These are phyloP conservation scores for Drosophila sproati DNA, from an alignment of 1,140 invertebrate species.

Conservation along the genomic window DNA sequence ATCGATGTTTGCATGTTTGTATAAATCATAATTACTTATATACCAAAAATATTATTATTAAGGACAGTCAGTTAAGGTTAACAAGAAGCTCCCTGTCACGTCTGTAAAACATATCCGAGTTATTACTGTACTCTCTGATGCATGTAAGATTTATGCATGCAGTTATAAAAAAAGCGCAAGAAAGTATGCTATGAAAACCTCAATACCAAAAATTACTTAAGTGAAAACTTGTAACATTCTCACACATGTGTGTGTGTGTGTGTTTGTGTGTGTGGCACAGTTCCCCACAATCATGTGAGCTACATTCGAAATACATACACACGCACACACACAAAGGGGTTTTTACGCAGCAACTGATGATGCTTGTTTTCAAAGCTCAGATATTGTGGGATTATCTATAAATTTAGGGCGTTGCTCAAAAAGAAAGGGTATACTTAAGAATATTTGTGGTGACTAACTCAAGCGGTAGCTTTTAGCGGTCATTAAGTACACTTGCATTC, in stretches of 20 bases:
- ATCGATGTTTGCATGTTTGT: no score
- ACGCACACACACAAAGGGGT: slow-evolving; percentile 14
- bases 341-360: slow-evolving; percentile 34
- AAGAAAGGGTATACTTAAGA: background rate
- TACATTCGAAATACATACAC: slow-evolving; percentile 13
- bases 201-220: slow-evolving; percentile 58
- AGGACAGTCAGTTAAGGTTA: no score
- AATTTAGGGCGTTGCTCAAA: slow-evolving; percentile 13
- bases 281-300: slow-evolving; percentile 30
- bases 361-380: slow-evolving; percentile 11
- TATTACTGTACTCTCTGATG: background rate
- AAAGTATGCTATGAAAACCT: slow-evolving; percentile 66
- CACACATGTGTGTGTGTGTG: slow-evolving; percentile 28
- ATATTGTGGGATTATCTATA: slow-evolving; percentile 6
- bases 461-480: no score
- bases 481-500: no score
- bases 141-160: slow-evolving; percentile 12
- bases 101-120: background rate
- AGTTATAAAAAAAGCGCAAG: slow-evolving; percentile 20
- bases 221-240: slow-evolving; percentile 64
- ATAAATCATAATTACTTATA: no score
- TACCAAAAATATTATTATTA: no score
- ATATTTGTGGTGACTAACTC: background rate
- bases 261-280: slow-evolving; percentile 30
- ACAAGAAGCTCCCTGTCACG: no score